Conservation (phyloP, 2,888 invertebrate genomes). For the Aspidiotus rigidus region DNA sequence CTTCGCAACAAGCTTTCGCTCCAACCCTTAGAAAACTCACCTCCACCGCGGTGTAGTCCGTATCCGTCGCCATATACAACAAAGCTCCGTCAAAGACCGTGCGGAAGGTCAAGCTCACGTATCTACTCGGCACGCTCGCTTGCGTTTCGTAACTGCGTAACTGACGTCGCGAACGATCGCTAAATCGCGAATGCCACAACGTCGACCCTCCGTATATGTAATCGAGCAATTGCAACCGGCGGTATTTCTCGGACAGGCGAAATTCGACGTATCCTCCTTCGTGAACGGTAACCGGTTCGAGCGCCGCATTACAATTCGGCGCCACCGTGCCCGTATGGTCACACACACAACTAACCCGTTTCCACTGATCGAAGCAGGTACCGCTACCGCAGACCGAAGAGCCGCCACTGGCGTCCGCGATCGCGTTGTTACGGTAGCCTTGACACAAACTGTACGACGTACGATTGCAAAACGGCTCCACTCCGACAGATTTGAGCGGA, state of each 20-base stretch:
- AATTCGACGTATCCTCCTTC: conserved; percentile 72
- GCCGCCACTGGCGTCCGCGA: conserved; percentile 33
- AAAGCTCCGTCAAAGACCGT: conserved; percentile 71
- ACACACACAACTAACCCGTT: conserved; percentile 53
- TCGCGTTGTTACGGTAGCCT: conserved; percentile 26
- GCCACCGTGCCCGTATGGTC: conserved; percentile 54
- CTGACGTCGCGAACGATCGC: conserved; percentile 38
- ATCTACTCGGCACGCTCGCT: conserved; percentile 46
- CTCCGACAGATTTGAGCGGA: conserved; percentile 61
- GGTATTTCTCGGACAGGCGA: conserved; percentile 68
- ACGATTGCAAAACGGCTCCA: conserved; percentile 67
- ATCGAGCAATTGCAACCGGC: conserved; percentile 76
- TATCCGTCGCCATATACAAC: conserved; percentile 77
- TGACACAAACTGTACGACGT: conserved; percentile 42
- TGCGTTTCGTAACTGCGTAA: neutral
- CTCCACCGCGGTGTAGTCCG: conserved; percentile 75
- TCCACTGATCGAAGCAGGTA: conserved; percentile 82
- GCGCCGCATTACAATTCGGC: conserved; percentile 66
- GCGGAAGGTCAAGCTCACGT: conserved; percentile 68
- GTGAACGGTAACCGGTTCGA: conserved; percentile 69
- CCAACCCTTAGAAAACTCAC: conserved; percentile 44
- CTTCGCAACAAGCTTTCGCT: no score
- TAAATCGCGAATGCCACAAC: conserved; percentile 50
- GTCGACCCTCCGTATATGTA: conserved; percentile 65
- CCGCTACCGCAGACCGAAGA: conserved; percentile 51